Base-by-base conservation (phyloP, 2,797 vertebrate genomes). In the Xenops minutus region DNA sequence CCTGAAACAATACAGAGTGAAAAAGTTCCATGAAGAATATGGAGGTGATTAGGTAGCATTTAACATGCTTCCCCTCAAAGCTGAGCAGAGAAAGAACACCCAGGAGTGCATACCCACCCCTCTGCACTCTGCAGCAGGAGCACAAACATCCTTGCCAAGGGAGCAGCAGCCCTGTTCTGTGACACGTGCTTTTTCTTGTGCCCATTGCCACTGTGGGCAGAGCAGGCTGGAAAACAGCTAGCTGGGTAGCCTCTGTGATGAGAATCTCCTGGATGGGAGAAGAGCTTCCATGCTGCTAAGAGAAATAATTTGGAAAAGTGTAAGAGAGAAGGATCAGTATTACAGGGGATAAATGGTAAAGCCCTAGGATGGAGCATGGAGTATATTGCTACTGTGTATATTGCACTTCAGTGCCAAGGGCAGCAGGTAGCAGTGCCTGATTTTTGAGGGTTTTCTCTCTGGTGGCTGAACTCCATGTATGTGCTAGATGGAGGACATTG, bases 171-270 rank as follows among this genome's bases (percentile, higher is more conserved):
- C 30, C 2, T 32, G 7, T 29, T 89, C 13, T 71, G 48, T 2
- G 3, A 39, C 61, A 21, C 2, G 1, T 10, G 18, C 34, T 55
- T 66, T 3, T 0, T 43, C 68, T 61, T 0, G 0, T 23, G 15
- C 29, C 59, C 18, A 6, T 29, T 12, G 6, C 34, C 0, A 0
- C 26, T 0, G 1, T 7, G 39, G 64, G 61, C 32, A 79, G 24
- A 44, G 36, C 34, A 58, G 58, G 36, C 66, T 67, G 39, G n/a
- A 44, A 48, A 74, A 34, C 26, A 78, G 27, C 12, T 27, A 49
- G 29, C 61, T 39, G 29, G 6, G 10, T 67, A 43, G 29, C 37
- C 21, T 62, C 30, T 43, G 18, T 29, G 1, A 26, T 41, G 27
- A 16, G 4, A 22, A 14, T 51, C 20, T 67, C 30, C 54, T 76